phyloP scores from a whole-genome alignment of 2,888 invertebrate genomes.

The Chirona hameri region DNA sequence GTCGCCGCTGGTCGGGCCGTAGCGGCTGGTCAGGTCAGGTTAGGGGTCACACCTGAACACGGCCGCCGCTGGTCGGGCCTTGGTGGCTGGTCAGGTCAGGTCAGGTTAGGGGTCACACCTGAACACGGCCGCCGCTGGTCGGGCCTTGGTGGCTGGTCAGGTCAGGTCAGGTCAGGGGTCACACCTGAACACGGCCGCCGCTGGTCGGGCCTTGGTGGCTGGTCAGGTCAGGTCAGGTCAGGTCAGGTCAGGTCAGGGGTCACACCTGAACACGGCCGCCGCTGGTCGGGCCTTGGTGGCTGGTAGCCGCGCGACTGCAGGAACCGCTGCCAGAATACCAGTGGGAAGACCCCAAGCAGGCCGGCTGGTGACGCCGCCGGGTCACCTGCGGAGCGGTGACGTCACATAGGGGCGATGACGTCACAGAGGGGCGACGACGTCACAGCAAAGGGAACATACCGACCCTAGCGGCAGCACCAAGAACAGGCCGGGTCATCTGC shows the following conservation, averaged over 20 bases:
- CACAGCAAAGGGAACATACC: not conserved
- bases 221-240: not conserved
- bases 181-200: no score
- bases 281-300: not conserved
- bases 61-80: no score
- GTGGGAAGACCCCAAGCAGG: slow-evolving; percentile 31
- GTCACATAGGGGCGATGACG: not conserved
- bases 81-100: not conserved
- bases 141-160: not conserved
- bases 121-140: no score
- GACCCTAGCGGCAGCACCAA: no score
- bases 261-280: no score
- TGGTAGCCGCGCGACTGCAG: slow-evolving; percentile 32
- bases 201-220: not conserved
- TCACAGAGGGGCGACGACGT: not conserved
- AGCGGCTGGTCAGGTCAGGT: not conserved
- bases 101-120: no score
- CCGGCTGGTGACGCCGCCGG: slow-evolving; percentile 42
- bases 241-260: no score
- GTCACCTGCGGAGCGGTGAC: not conserved
- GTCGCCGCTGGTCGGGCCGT: no score
- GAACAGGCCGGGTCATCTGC: no score
- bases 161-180: no score
- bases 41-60: no score
- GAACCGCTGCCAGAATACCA: slow-evolving; percentile 35